Evolutionary conservation across 2,888 invertebrate genomes (phyloP), one percentile per base, ranked within the genome.

Genomic region (Trachelus troglodyta): DNA sequence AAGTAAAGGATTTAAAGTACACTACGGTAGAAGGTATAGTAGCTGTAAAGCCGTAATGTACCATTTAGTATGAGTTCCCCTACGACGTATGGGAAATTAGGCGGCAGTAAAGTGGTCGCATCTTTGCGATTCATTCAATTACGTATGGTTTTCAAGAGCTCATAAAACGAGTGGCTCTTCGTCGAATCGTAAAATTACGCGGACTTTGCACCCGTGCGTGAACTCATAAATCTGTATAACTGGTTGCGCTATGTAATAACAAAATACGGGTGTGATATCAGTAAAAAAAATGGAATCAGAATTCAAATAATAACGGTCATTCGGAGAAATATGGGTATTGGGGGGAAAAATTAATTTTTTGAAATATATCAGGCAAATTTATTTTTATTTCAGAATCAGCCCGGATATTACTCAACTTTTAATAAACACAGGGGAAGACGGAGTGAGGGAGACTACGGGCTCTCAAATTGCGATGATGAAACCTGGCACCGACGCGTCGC

Each of bases 391-490:
- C 11, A 30, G 30, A 34, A 23, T 34, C 34, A 11, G 71, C 35
- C 74, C 74, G 73, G 71, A 56, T 76, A 71, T 78, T 78, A 73
- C 78, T 73, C 73, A 71, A 78, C 71, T 78, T 76, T 78, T 68
- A 75, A 76, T 78, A 78, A 78, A 78, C 75, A 76, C 76, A 9
- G 34, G 33, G 12, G 35, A 34, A 74, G 35, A 34, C 34, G 30
- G 37, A 35, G 35, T 34, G 74, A 68, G 68, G 35, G 30, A 80
- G 77, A 75, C 78, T 79, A 83, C 82, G 79, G 87, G 86, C 86
- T 91, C 91, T 91, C 91, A 89, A 91, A 91, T 91, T 91, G 90
- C 91, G 87, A 87, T 89, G 91, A 87, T 89, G 91, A 90, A 91
- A 91, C 89, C 90, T 81, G 85, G 90, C 91, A 91, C 91, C 90